phyloP scores from a whole-genome alignment of 2,113 vertebrate genomes.

The Rynchops niger region DNA sequence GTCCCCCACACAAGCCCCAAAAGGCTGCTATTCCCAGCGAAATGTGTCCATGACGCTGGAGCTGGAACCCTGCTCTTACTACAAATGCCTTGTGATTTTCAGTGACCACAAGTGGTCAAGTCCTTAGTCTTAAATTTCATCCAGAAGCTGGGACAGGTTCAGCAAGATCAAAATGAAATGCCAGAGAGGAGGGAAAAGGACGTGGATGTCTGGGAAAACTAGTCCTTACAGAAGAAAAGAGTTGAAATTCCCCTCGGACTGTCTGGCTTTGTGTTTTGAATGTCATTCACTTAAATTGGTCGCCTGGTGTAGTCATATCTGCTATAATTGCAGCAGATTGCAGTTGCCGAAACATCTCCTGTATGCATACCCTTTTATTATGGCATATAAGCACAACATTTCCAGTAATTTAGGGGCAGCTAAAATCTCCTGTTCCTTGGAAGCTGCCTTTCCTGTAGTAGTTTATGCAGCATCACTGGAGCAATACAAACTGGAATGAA shows the following conservation, averaged over 20 bases:
- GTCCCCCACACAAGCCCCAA: background rate
- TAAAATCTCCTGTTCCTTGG: conserved; percentile 38
- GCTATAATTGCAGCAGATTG: conserved; percentile 59
- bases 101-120: background rate
- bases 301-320: conserved; percentile 15
- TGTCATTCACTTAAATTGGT: background rate
- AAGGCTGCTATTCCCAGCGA: background rate
- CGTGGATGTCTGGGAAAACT: conserved; percentile 11
- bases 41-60: fast-evolving
- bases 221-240: conserved; percentile 38
- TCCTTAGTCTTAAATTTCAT: background rate
- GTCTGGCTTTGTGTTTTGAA: conserved; percentile 42
- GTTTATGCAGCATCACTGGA: background rate
- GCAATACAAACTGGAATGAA: background rate
- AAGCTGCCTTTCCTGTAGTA: background rate
- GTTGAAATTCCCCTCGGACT: conserved; percentile 16
- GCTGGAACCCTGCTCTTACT: conserved; percentile 8
- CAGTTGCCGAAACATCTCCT: conserved; percentile 26
- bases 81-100: conserved; percentile 29
- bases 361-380: conserved; percentile 43
- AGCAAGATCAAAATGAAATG: conserved; percentile 30
- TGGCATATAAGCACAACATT: conserved; percentile 30
- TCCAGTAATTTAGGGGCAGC: conserved; percentile 53
- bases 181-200: background rate
- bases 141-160: conserved; percentile 21